These are phyloP conservation scores for Centroberyx gerrardi DNA, from an alignment of 2,797 vertebrate species.

Conservation along the genomic window DNA sequence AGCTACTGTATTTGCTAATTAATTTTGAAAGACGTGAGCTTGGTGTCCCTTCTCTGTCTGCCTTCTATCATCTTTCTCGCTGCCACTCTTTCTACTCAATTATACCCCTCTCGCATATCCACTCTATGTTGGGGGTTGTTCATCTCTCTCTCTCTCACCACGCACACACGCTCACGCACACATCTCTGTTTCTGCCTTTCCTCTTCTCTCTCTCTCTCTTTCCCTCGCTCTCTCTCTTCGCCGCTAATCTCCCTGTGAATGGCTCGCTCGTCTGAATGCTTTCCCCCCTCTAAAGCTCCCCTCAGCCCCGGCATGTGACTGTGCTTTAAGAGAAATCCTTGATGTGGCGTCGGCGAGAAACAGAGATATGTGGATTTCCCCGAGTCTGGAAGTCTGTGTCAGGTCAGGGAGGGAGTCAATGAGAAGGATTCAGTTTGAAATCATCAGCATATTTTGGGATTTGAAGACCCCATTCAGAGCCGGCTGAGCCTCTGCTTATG, in stretches of 20 bases:
- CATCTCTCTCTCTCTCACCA: constrained; percentile 20
- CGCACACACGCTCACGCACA: constrained; percentile 28
- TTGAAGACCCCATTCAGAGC: constrained; percentile 74
- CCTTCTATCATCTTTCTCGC: constrained; percentile 67
- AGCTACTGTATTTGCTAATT: constrained; percentile 79
- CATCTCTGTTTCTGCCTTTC: constrained; percentile 41
- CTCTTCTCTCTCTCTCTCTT: constrained; percentile 38
- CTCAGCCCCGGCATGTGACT: constrained; percentile 85
- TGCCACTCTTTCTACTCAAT: constrained; percentile 69
- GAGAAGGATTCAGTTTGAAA: constrained; percentile 76
- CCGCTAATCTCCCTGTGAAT: constrained; percentile 85
- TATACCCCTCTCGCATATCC: constrained; percentile 58
- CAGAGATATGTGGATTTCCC: constrained; percentile 84
- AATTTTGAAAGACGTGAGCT: constrained; percentile 79
- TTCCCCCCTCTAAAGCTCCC: constrained; percentile 69
- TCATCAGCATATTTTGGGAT: constrained; percentile 87
- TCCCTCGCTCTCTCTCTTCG: constrained; percentile 35
- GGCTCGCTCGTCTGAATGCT: constrained; percentile 72
- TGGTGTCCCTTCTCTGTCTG: constrained; percentile 60
- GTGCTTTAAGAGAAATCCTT: constrained; percentile 85
- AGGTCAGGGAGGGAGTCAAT: constrained; percentile 81
- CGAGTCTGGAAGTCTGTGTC: constrained; percentile 78
- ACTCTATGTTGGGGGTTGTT: constrained; percentile 41
- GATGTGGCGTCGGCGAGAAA: constrained; percentile 77
- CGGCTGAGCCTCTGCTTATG: constrained; percentile 71